Evolutionary conservation across 2,113 vertebrate genomes (phyloP).

Genomic region (Channa maculata): DNA sequence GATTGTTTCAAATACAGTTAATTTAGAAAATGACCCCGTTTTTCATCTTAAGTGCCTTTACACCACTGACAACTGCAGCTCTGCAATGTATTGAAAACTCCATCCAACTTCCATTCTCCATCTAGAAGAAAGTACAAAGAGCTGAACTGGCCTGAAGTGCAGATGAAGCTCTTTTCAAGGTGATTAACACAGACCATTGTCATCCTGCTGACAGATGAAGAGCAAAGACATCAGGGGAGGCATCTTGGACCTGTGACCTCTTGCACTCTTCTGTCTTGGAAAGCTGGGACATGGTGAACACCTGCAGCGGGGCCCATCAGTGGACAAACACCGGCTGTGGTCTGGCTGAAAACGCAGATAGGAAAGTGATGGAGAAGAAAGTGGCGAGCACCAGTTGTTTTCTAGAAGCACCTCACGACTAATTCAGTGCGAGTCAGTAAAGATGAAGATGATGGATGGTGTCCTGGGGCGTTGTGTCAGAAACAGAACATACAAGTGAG

Average conservation of each 20-base stretch:
- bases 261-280: background rate
- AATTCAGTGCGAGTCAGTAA: constrained; percentile 25
- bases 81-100: too few species aligned
- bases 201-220: constrained; percentile 28
- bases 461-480: constrained; percentile 20
- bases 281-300: constrained; percentile 1
- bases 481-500: constrained; percentile 32
- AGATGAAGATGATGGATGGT: background rate
- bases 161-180: too few species aligned
- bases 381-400: constrained; percentile 65
- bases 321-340: background rate
- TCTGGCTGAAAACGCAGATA: background rate
- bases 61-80: background rate
- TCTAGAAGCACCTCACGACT: constrained; percentile 59
- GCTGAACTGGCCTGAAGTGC: too few species aligned
- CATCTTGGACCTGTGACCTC: constrained; percentile 42
- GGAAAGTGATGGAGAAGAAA: background rate
- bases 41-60: background rate
- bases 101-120: too few species aligned
- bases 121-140: too few species aligned
- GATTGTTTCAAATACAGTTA: too few species aligned
- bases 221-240: constrained; percentile 1
- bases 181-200: background rate
- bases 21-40: background rate
- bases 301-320: constrained; percentile 3